Percentiles rank a stretch among this genome's conserved stretches.
These are phyloP conservation scores for Carduelis carduelis DNA, from an alignment of 2,797 vertebrate genomes.

Conservation along the genomic window DNA sequence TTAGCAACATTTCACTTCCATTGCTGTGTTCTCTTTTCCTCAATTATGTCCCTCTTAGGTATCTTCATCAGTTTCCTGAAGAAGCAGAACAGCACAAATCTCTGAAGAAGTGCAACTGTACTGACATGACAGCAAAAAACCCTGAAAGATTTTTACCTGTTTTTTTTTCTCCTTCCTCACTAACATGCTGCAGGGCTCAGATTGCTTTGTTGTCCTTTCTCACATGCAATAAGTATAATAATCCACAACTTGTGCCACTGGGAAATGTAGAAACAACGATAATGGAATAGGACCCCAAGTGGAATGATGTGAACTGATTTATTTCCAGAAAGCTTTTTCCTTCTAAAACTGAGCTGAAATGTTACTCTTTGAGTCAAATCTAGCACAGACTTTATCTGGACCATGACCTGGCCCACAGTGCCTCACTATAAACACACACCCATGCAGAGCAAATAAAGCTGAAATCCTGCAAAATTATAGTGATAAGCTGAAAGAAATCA, in stretches of 20 bases:
- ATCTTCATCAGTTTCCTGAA: background rate
- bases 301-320: background rate
- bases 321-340: background rate
- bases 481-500: background rate
- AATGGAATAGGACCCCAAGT: background rate
- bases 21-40: background rate
- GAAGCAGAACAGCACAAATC: background rate
- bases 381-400: background rate
- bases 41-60: background rate
- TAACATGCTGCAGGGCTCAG: background rate
- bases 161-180: background rate
- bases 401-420: background rate
- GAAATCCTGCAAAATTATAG: background rate
- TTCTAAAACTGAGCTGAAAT: background rate
- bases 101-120: background rate
- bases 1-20: background rate
- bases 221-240: background rate
- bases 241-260: background rate
- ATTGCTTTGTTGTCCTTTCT: background rate
- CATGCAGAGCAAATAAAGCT: background rate
- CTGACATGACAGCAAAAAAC: background rate
- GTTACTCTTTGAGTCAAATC: background rate
- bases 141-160: background rate
- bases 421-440: rapidly evolving
- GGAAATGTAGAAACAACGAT: background rate